phyloP scores from a whole-genome alignment of 2,797 vertebrate species.

The Vultur gryphus region DNA sequence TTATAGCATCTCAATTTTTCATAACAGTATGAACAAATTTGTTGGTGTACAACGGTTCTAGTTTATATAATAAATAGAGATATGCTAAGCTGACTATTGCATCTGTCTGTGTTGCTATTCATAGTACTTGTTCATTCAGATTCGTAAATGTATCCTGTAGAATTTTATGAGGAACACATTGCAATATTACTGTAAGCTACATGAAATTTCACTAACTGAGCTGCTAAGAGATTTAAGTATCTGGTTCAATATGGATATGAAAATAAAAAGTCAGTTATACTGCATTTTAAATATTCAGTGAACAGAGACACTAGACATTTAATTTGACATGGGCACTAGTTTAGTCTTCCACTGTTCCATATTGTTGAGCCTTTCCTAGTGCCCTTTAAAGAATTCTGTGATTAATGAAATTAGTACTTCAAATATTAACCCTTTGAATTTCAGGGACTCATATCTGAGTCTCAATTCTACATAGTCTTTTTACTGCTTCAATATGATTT shows the following conservation, averaged over 20 bases:
- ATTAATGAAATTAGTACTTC: background rate
- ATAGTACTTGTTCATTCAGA: background rate
- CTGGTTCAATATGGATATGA: background rate
- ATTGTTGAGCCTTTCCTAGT: background rate
- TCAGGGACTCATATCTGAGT: background rate
- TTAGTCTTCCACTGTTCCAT: background rate
- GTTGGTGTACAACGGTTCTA: background rate
- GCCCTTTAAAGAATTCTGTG: background rate
- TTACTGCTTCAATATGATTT: background rate
- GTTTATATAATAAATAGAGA: background rate
- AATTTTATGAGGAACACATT: background rate
- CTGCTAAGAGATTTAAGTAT: background rate
- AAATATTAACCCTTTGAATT: background rate
- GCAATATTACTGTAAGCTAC: background rate
- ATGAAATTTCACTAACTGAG: background rate
- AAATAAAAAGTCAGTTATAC: background rate
- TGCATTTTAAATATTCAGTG: background rate
- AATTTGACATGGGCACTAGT: background rate
- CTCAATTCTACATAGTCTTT: background rate
- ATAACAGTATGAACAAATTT: background rate
- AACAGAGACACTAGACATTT: background rate
- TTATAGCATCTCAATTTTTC: conserved; percentile 16
- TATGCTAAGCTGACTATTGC: background rate
- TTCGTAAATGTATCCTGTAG: background rate
- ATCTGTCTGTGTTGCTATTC: background rate